Evolutionary conservation across 2,113 vertebrate genomes (phyloP), one percentile per base, ranked within the genome.

Genomic region (Alaudala cheleensis): DNA sequence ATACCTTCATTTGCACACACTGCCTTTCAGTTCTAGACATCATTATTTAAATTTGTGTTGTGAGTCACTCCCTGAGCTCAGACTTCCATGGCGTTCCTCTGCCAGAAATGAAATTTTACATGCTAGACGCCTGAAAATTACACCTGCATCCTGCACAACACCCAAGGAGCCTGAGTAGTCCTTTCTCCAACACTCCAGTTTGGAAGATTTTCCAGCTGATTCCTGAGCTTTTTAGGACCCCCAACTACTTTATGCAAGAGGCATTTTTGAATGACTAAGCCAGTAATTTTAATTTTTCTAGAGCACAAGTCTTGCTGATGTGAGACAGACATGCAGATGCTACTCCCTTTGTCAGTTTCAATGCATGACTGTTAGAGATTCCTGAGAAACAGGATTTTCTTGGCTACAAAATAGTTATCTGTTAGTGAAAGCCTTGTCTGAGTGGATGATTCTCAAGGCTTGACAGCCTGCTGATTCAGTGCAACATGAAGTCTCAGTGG

Each of bases 391-490:
- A 24, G 16, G 42, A 70, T 70, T 88, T 94, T 92, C 67, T 77
- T 62, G 29, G 54, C 71, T 70, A 81, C 5, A 1, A 92, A 92
- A 73, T 9, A 82, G 83, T 83, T 93, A 72, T 49, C 25, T 92
- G 29, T 53, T 53, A 57, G 74, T 90, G 85, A 82, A 96, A 95
- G 92, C 71, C 54, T 73, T 94, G 76, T 90, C 92, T 92, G 92
- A 92, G 67, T 10, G 58, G 82, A 51, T 96, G 92, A 92, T 66
- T 51, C 76, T 92, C 64, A 83, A 54, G 80, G 54, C 58, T 73
- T 94, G 90, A 95, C 95, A 95, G 90, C 56, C 79, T 92, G 85
- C 85, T 92, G 93, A 92, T 94, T 93, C 95, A 82, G 92, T 77
- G 62, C 71, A 95, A 90, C 51, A 28, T 23, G n/a, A 86, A 81